Percentiles rank a stretch among this genome's conserved stretches.
phyloP scores from a whole-genome alignment of 2,888 invertebrate genomes.

The Hypercompe scribonia region DNA sequence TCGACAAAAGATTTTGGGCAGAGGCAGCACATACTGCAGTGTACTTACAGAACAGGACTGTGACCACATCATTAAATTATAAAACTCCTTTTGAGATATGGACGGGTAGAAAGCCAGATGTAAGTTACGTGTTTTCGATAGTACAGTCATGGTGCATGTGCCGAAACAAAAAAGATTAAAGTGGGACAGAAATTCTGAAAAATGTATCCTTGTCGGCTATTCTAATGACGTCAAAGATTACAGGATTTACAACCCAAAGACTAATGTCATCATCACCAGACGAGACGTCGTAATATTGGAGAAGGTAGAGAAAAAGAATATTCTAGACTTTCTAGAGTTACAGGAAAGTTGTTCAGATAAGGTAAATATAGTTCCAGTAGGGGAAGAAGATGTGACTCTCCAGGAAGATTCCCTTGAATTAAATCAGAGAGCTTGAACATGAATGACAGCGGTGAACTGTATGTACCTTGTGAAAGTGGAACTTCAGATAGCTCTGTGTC shows the following conservation, averaged over 20 bases:
- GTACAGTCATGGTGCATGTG: constrained; percentile 38
- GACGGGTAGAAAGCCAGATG: constrained; percentile 38
- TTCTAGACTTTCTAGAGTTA: background rate
- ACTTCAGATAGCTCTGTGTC: constrained; percentile 14
- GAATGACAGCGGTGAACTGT: background rate
- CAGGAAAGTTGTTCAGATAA: background rate
- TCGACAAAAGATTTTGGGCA: constrained; percentile 11
- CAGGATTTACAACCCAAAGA: constrained; percentile 33
- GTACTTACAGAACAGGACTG: constrained; percentile 13
- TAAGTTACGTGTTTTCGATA: constrained; percentile 38
- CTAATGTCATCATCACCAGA: constrained; percentile 3
- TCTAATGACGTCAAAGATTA: constrained; percentile 38
- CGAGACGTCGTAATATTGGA: background rate
- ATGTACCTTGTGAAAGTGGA: constrained; percentile 5
- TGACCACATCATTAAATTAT: constrained; percentile 6
- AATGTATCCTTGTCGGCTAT: constrained; percentile 44
- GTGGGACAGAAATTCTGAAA: constrained; percentile 45
- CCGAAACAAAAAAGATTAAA: constrained; percentile 41
- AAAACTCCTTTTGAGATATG: constrained; percentile 19
- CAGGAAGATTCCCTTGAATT: background rate
- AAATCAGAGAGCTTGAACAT: background rate
- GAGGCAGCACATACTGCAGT: constrained; percentile 13
- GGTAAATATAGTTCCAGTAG: background rate
- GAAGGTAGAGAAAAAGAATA: background rate
- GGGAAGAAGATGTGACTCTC: background rate